These are phyloP conservation scores for Balaeniceps rex DNA, from an alignment of 2,113 vertebrate genomes.

Conservation along the genomic window DNA sequence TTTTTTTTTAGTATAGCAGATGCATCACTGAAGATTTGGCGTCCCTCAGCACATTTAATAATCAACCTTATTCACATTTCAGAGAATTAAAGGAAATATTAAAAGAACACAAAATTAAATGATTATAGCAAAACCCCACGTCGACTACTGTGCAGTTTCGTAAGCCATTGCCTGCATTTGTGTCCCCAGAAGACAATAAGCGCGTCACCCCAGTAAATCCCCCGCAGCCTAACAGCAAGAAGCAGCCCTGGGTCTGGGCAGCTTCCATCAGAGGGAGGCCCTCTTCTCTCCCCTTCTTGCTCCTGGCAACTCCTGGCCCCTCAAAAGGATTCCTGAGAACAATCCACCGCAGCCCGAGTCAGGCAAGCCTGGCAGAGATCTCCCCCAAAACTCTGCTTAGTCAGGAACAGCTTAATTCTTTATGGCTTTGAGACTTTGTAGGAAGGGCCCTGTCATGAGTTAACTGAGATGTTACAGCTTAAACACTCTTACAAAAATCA, in stretches of 20 bases:
- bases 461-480: not conserved
- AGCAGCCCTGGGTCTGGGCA: not conserved
- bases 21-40: not conserved
- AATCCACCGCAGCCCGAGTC: not conserved
- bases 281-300: not conserved
- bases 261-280: not conserved
- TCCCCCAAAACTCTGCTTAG: not conserved
- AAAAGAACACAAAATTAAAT: not conserved
- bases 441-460: not conserved
- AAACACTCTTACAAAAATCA: not conserved
- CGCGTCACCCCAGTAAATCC: not conserved
- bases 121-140: not conserved
- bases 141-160: not conserved
- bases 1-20: not conserved
- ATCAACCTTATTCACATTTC: not conserved
- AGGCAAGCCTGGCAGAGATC: not conserved
- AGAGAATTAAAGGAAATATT: not conserved
- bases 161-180: not conserved
- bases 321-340: not conserved
- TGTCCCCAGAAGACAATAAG: not conserved
- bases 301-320: not conserved
- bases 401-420: not conserved
- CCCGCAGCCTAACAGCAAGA: not conserved
- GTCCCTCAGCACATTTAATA: not conserved
- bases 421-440: not conserved